Conservation (phyloP, 2,888 invertebrate genomes). For the Gymnosoma rotundatum region DNA sequence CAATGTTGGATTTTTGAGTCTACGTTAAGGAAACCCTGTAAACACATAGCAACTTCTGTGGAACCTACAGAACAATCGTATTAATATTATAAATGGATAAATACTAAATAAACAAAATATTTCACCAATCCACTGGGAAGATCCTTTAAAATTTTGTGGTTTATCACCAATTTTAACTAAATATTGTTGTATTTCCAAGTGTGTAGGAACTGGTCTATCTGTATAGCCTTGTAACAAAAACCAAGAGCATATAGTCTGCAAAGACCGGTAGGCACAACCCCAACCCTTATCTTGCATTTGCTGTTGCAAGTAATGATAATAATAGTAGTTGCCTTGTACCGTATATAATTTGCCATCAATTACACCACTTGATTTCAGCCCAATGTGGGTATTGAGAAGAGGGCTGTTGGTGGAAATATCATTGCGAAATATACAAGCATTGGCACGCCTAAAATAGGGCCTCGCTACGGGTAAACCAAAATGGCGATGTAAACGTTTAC, state of each 20-base stretch:
- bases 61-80: conserved; percentile 84
- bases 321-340: conserved; percentile 93
- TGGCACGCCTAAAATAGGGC: conserved; percentile 90
- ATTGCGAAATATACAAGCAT: conserved; percentile 84
- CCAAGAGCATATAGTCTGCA: conserved; percentile 99
- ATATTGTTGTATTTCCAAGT: conserved; percentile 95
- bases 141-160: conserved; percentile 91
- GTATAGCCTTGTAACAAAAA: conserved; percentile 94
- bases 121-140: conserved; percentile 94
- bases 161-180: conserved; percentile 98
- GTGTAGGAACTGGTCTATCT: conserved; percentile 89
- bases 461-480: conserved; percentile 86
- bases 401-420: conserved; percentile 82
- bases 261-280: conserved; percentile 99
- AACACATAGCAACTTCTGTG: conserved; percentile 96
- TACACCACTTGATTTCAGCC: conserved; percentile 80
- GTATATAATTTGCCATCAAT: conserved; percentile 83
- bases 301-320: conserved; percentile 98
- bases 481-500: conserved; percentile 88
- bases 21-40: conserved; percentile 90
- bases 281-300: conserved; percentile 97
- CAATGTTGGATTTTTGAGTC: conserved; percentile 92
- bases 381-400: conserved; percentile 89
- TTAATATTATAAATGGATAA: not conserved
- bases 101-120: not conserved